A percentile compares a stretch with the other conserved stretches of the same genome.
Conservation (phyloP, 2,113 vertebrate species). For the Tylochromis polylepis region DNA sequence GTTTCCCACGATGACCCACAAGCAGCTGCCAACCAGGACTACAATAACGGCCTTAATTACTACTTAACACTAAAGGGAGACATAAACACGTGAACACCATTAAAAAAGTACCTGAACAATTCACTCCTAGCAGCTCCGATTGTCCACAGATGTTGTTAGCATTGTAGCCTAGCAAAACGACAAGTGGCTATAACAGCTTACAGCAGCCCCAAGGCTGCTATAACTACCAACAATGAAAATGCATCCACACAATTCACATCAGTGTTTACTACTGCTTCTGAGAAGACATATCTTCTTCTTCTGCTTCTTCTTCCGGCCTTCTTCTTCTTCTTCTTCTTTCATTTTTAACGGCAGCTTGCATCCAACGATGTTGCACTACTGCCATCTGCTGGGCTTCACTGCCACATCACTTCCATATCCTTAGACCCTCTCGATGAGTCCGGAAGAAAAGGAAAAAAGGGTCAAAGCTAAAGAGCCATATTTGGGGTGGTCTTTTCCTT, state of each 20-base stretch:
- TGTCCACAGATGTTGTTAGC: not conserved
- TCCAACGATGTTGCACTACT: too few relatives aligned
- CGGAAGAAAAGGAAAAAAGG: fast-evolving
- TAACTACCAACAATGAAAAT: fast-evolving
- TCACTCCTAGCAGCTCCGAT: not conserved
- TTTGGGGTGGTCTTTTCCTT: not conserved
- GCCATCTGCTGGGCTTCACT: too few relatives aligned
- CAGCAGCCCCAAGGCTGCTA: not conserved
- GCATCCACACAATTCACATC: not conserved
- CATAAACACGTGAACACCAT: not conserved
- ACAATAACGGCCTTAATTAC: not conserved
- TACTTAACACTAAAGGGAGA: not conserved
- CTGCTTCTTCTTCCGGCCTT: too few relatives aligned
- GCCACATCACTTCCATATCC: too few relatives aligned
- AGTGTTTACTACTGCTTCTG: fast-evolving
- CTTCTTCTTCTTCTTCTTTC: too few relatives aligned
- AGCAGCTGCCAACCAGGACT: not conserved
- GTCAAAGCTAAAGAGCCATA: not conserved
- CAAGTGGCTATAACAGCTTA: not conserved
- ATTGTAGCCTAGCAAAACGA: not conserved
- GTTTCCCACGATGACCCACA: not conserved
- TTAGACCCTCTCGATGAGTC: too few relatives aligned
- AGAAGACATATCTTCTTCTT: fast-evolving
- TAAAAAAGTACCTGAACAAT: not conserved
- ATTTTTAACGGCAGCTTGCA: too few relatives aligned